Conservation (phyloP, 2,113 vertebrate genomes). For the Megatriorchis doriae region DNA sequence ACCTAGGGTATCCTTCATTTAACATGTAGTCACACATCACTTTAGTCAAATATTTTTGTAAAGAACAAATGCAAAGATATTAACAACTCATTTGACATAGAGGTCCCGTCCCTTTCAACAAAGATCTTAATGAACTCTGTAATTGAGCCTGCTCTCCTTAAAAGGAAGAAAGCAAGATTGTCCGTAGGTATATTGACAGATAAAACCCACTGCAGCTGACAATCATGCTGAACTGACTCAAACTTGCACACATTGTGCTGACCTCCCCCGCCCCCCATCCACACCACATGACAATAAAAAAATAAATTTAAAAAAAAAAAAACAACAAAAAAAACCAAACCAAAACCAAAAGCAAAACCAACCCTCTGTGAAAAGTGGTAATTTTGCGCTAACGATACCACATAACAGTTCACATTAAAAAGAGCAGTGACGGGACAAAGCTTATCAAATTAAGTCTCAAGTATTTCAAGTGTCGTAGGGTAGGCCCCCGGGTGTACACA, state of each 20-base stretch:
- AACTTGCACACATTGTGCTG: neutral
- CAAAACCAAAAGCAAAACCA: too few species aligned
- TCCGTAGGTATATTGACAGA: fast-evolving
- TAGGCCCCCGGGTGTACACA: too few species aligned
- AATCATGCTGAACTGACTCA: neutral
- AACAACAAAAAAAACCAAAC: neutral
- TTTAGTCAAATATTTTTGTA: neutral
- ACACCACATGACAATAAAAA: neutral
- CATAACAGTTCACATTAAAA: fast-evolving
- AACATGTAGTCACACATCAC: neutral
- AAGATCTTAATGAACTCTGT: neutral
- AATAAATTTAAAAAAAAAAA: neutral
- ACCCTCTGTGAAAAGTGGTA: neutral
- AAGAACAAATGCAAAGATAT: neutral
- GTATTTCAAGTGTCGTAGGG: fast-evolving
- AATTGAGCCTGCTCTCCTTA: neutral
- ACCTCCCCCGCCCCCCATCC: neutral
- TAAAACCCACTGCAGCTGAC: neutral
- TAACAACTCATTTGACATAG: neutral
- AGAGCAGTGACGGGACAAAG: neutral
- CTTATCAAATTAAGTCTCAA: neutral
- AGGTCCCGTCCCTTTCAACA: neutral
- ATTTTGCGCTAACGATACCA: neutral
- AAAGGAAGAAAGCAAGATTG: neutral
- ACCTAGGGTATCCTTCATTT: neutral